phyloP scores from a whole-genome alignment of 2,888 invertebrate species.

The Mythimna lalbum region DNA sequence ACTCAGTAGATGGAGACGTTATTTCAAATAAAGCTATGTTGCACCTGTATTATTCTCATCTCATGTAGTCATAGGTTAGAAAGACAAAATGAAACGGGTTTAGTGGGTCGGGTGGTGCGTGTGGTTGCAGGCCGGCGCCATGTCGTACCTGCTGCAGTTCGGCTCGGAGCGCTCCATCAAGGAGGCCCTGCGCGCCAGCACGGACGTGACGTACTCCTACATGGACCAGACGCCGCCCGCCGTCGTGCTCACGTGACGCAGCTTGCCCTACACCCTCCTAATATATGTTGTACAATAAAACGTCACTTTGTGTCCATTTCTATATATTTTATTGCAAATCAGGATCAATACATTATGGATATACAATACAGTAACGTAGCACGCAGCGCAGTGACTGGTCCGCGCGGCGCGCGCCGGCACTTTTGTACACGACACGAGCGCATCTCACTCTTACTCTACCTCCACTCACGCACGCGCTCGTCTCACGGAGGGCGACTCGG shows the following conservation, averaged over 20 bases:
- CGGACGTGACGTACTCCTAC: constrained; percentile 62
- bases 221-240: constrained; percentile 56
- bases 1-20: not conserved
- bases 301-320: constrained; percentile 39
- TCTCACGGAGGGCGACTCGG: constrained; percentile 47
- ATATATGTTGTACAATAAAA: constrained; percentile 44
- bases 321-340: constrained; percentile 81
- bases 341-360: constrained; percentile 75
- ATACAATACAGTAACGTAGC: constrained; percentile 60
- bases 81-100: not conserved
- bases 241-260: not conserved
- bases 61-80: not conserved
- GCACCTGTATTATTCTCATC: not conserved
- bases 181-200: constrained; percentile 42
- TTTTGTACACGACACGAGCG: constrained; percentile 69
- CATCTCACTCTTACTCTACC: constrained; percentile 62
- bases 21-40: not conserved
- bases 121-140: constrained; percentile 94
- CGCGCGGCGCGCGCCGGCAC: constrained; percentile 52
- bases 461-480: constrained; percentile 1
- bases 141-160: constrained; percentile 90
- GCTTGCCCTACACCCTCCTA: not conserved
- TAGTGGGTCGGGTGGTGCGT: not conserved
- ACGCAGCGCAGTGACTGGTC: constrained; percentile 67
- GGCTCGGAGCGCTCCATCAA: constrained; percentile 63